Percentiles rank a stretch among this genome's conserved stretches.
Evolutionary conservation across 2,797 vertebrate genomes (phyloP).

Genomic region (Peromyscus eremicus): DNA sequence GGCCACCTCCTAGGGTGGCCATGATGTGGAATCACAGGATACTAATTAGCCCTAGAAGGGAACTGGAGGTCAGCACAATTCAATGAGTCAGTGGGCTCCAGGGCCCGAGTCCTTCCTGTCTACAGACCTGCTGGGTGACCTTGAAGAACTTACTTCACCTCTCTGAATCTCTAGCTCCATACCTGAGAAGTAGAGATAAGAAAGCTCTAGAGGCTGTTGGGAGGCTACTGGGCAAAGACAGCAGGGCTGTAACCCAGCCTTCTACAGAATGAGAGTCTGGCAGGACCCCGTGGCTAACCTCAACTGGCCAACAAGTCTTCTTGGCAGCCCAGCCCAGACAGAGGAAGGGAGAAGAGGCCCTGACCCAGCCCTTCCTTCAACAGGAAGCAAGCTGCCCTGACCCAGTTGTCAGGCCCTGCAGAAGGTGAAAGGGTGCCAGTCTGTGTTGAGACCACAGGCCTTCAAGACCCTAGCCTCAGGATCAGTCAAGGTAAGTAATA

Average conservation of each 20-base stretch:
- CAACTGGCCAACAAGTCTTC: not conserved
- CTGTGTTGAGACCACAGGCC: not conserved
- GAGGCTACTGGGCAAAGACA: not conserved
- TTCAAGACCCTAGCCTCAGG: fast-evolving
- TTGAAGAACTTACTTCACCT: constrained; percentile 2
- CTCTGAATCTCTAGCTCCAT: not conserved
- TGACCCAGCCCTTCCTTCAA: fast-evolving
- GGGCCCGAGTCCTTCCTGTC: not conserved
- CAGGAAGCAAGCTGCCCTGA: not conserved
- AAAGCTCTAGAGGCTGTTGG: not conserved
- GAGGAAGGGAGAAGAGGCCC: not conserved
- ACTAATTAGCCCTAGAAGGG: constrained; percentile 69
- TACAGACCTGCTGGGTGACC: not conserved
- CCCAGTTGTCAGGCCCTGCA: not conserved
- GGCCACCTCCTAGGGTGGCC: constrained; percentile 32
- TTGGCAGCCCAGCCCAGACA: not conserved
- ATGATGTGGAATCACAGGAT: constrained; percentile 64
- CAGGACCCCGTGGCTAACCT: not conserved
- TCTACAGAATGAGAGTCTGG: fast-evolving
- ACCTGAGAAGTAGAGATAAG: not conserved
- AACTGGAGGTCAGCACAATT: not conserved
- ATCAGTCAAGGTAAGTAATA: not conserved
- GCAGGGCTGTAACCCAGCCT: fast-evolving
- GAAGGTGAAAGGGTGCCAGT: too few species aligned
- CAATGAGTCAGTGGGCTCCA: not conserved